Percentiles rank a stretch among this genome's conserved stretches.
These are phyloP conservation scores for Drosophila mauritiana DNA, from an alignment of 1,140 invertebrate genomes.

Conservation along the genomic window DNA sequence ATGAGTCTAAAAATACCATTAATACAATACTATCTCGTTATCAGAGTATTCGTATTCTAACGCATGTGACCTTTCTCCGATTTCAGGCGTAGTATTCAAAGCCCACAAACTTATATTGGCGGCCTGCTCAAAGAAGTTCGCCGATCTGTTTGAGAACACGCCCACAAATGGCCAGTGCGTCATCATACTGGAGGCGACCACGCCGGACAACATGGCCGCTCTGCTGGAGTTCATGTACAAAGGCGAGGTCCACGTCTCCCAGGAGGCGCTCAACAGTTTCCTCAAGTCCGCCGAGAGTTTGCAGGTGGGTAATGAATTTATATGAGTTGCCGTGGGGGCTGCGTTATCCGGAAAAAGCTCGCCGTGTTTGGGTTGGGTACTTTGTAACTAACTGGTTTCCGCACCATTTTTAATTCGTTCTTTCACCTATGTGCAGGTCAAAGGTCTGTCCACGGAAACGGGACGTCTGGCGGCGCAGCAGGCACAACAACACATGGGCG, in stretches of 20 bases:
- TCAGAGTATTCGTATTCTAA: neutral
- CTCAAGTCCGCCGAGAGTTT: constrained; percentile 95
- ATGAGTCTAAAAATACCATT: neutral
- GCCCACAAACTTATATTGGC: constrained; percentile 96
- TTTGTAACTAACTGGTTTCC: neutral
- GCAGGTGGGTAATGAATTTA: constrained; percentile 87
- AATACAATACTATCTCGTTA: neutral
- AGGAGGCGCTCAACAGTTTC: constrained; percentile 94
- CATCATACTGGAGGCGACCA: constrained; percentile 94
- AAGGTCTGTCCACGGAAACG: constrained; percentile 91
- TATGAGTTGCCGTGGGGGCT: neutral
- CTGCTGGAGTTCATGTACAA: constrained; percentile 97
- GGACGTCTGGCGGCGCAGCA: constrained; percentile 90
- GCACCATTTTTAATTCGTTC: neutral
- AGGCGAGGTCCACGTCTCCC: constrained; percentile 95
- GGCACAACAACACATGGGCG: constrained; percentile 86
- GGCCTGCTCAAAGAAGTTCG: constrained; percentile 97
- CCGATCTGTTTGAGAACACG: constrained; percentile 95
- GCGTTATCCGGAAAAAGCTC: neutral
- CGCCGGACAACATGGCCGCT: constrained; percentile 94
- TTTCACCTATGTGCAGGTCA: constrained; percentile 86
- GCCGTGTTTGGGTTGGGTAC: neutral
- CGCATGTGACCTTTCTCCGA: neutral
- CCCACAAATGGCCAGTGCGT: constrained; percentile 92
- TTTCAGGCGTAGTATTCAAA: constrained; percentile 93